Base-by-base conservation (phyloP, 2,113 vertebrate species). In the Pygoscelis adeliae region DNA sequence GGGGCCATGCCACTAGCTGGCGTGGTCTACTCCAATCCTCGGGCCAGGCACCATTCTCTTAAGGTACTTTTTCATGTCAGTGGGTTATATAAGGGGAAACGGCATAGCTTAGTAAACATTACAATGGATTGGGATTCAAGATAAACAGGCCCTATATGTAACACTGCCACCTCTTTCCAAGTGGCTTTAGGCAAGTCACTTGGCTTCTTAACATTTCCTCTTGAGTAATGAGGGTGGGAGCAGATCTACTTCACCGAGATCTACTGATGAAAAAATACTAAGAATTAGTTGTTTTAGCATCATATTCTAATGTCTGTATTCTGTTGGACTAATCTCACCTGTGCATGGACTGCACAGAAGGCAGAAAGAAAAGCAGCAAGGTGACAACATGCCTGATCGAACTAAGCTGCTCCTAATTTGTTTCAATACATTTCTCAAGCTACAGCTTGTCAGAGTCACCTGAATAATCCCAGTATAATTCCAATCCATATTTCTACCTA, bases 381-480 rank as follows among this genome's bases (percentile, higher is more conserved):
- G 40, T 46, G 30, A 56, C 61, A 81, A 42, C 23, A 14, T 62
- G 59, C 13, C 36, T 26, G 53, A 82, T 82, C 84, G 61, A 71
- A 50, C 53, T 18, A 22, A 96, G 63, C 52, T 67, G 46, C 38
- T 30, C 73, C 71, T 47, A 19, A 80, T 92, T 85, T 95, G 42
- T 81, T 89, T 44, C 62, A 87, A 84, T 55, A 38, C 59, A 86
- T 88, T 76, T 94, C 86, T 77, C 59, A 52, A 58, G 34, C 59
- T 42, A 40, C 84, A 91, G 82, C 76, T 84, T 86, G 81, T 88
- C 91, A 88, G 69, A 72, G 70, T 25, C 80, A 80, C 81, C 83
- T 91, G 86, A 95, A 96, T 95, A 96, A 97, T 96, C 85, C 95
- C 91, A 87, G 18, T 69, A 53, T 79, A 58, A 97, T 71, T 89